phyloP scores from a whole-genome alignment of 2,797 vertebrate species.

The Sebastes steindachneri region DNA sequence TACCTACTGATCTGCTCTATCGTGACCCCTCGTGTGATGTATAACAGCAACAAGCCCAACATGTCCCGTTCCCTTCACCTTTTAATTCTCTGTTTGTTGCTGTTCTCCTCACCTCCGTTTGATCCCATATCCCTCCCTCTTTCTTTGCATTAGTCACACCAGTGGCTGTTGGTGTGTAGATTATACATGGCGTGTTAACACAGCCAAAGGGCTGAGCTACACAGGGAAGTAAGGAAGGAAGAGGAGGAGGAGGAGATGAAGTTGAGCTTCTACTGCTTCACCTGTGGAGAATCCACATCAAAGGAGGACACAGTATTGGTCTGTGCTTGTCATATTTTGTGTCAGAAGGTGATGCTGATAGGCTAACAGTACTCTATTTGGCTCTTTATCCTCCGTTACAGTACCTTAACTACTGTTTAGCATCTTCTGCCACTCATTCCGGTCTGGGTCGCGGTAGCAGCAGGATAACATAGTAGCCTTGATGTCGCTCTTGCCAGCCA shows the following conservation, averaged over 20 bases:
- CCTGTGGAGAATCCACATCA: slow-evolving; percentile 35
- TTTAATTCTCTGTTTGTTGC: slow-evolving; percentile 18
- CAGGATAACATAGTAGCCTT: slow-evolving; percentile 4
- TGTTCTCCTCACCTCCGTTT: slow-evolving; percentile 22
- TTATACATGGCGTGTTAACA: slow-evolving; percentile 51
- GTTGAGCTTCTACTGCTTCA: slow-evolving; percentile 18
- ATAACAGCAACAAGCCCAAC: background rate
- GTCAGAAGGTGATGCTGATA: slow-evolving; percentile 20
- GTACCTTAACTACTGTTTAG: background rate
- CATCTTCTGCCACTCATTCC: background rate
- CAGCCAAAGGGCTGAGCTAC: slow-evolving; percentile 17
- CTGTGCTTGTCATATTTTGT: slow-evolving; percentile 4
- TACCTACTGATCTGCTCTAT: background rate
- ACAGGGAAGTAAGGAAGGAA: slow-evolving; percentile 16
- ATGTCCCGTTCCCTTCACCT: background rate
- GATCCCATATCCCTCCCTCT: background rate
- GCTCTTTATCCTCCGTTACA: background rate
- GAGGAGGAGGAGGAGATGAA: background rate
- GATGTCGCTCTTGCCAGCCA: slow-evolving; percentile 4
- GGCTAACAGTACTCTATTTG: background rate
- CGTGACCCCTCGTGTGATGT: background rate
- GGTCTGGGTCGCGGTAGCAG: background rate
- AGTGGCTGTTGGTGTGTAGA: slow-evolving; percentile 38
- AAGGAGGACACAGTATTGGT: slow-evolving; percentile 14
- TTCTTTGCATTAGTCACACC: slow-evolving; percentile 54